Conservation (phyloP, 2,888 invertebrate species). For the Polylopha cassiicola region DNA sequence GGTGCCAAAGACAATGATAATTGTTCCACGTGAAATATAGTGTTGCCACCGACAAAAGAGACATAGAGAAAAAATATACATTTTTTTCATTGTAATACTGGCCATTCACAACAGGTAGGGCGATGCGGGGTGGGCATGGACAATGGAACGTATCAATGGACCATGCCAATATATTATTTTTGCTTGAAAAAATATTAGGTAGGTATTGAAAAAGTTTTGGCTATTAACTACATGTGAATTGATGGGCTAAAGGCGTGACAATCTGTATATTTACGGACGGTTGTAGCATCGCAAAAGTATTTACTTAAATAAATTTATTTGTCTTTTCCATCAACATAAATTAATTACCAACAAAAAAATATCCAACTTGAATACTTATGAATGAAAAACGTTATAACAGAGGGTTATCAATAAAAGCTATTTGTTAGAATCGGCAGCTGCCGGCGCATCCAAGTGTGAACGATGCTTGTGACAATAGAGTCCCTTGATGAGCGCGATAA, state of each 20-base stretch:
- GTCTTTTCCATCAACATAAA: constrained; percentile 15
- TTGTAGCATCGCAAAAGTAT: constrained; percentile 11
- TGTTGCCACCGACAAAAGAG: constrained; percentile 73
- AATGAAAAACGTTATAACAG: constrained; percentile 32
- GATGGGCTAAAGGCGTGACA: constrained; percentile 39
- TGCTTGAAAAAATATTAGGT: constrained; percentile 50
- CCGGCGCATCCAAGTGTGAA: constrained; percentile 55
- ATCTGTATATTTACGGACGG: too few relatives aligned
- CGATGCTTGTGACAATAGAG: constrained; percentile 55
- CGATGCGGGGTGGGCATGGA: constrained; percentile 54
- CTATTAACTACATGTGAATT: constrained; percentile 59
- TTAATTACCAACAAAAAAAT: constrained; percentile 17
- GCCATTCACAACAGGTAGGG: constrained; percentile 74
- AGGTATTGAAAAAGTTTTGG: constrained; percentile 46
- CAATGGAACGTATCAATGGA: constrained; percentile 71
- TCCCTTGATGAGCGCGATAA: constrained; percentile 62
- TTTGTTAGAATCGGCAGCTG: constrained; percentile 68
- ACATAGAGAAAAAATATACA: constrained; percentile 58
- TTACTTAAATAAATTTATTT: too few relatives aligned
- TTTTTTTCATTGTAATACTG: constrained; percentile 69
- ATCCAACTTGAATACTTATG: constrained; percentile 25
- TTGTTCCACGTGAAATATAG: constrained; percentile 76
- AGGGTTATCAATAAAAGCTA: constrained; percentile 52
- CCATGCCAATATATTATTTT: constrained; percentile 59
- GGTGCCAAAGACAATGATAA: constrained; percentile 77